Conservation (phyloP, 2,888 invertebrate species). For the Phlogophora meticulosa region DNA sequence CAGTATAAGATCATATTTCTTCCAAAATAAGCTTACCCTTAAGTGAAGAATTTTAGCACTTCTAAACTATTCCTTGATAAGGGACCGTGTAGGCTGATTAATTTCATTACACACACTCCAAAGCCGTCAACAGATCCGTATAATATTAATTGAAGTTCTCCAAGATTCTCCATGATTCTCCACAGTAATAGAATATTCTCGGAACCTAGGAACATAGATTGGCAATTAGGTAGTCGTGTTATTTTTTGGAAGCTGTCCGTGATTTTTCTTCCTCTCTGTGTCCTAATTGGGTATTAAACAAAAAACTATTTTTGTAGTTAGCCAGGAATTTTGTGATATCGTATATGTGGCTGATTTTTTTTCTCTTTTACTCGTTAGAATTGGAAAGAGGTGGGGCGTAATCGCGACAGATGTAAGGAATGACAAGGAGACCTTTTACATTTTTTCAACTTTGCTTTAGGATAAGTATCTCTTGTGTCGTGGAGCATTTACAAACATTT, state of each 20-base stretch:
- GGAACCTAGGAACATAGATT: constrained; percentile 19
- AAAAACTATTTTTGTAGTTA: neutral
- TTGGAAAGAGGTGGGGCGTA: too few relatives aligned
- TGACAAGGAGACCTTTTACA: too few relatives aligned
- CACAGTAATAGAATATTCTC: neutral
- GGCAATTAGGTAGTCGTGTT: constrained; percentile 3
- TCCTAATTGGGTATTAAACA: neutral
- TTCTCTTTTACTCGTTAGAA: too few relatives aligned
- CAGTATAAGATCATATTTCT: too few relatives aligned
- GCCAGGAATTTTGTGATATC: too few relatives aligned
- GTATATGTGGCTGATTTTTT: too few relatives aligned
- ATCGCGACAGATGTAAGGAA: too few relatives aligned
- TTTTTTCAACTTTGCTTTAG: too few relatives aligned
- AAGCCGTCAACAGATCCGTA: constrained; percentile 42
- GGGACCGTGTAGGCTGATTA: constrained; percentile 55
- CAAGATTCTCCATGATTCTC: constrained; percentile 18
- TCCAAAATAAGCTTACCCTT: too few relatives aligned
- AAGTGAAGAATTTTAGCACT: constrained; percentile 55
- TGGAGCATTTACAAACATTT: too few relatives aligned
- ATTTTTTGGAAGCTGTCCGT: constrained; percentile 16
- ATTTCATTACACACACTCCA: constrained; percentile 52
- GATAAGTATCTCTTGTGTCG: too few relatives aligned
- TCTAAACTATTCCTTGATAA: constrained; percentile 62
- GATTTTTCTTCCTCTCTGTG: neutral
- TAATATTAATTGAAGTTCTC: constrained; percentile 60